Evolutionary conservation across 2,888 invertebrate genomes (phyloP).

Genomic region (Trisateles emortualis): DNA sequence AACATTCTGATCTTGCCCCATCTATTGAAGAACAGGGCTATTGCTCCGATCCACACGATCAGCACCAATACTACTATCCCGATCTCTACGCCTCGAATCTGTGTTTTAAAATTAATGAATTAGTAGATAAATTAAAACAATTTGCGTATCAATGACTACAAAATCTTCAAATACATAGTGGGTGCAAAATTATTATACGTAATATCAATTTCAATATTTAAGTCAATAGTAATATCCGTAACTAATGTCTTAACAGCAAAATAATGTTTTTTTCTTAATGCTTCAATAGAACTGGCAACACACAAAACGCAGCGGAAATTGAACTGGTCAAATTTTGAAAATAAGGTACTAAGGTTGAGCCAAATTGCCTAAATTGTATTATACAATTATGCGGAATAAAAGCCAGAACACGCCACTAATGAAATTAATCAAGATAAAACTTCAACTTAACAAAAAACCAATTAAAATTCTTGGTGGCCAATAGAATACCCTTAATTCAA

Average conservation of each 20-base stretch:
- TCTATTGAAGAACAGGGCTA: conserved; percentile 94
- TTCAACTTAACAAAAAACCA: neutral
- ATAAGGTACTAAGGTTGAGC: neutral
- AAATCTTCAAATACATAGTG: neutral
- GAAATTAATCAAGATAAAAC: conserved; percentile 2
- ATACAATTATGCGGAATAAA: neutral
- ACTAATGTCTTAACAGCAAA: too few species aligned
- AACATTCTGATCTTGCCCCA: conserved; percentile 97
- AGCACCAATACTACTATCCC: conserved; percentile 94
- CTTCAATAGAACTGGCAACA: conserved; percentile 3
- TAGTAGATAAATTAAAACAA: conserved; percentile 2
- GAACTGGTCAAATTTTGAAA: conserved; percentile 10
- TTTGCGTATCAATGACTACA: neutral
- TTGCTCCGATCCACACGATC: conserved; percentile 95
- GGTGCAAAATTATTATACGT: neutral
- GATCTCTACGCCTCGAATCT: conserved; percentile 96
- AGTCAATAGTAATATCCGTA: too few species aligned
- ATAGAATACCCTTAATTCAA: conserved; percentile 16
- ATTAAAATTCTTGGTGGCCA: conserved; percentile 1
- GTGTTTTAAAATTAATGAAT: conserved; percentile 41
- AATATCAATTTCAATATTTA: too few species aligned
- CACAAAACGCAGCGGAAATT: conserved; percentile 13
- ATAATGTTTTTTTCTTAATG: too few species aligned
- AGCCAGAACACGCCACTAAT: neutral
- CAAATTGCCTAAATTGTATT: neutral